Evolutionary conservation across 2,888 invertebrate species (phyloP).

Genomic region (Melangyna quadrimaculata): DNA sequence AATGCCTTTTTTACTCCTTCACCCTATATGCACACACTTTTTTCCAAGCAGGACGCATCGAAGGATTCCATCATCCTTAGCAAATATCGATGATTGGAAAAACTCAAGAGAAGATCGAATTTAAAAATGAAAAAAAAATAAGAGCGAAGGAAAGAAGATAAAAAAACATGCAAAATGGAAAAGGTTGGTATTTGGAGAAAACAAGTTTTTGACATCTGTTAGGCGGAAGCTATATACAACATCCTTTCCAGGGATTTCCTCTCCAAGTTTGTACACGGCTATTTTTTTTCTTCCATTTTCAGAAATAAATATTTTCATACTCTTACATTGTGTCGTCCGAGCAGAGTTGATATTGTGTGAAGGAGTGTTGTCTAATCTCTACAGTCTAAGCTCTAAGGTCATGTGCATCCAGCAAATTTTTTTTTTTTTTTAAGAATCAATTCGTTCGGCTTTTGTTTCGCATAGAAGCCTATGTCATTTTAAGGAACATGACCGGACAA

Average conservation of each 20-base stretch:
- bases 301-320: not conserved
- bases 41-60: not conserved
- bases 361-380: slow-evolving; percentile 26
- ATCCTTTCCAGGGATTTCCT: slow-evolving; percentile 59
- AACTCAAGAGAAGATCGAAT: slow-evolving; percentile 24
- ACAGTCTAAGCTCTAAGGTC: no score
- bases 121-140: not conserved
- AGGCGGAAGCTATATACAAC: slow-evolving; percentile 37
- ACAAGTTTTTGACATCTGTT: slow-evolving; percentile 55
- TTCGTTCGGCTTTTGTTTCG: slow-evolving; percentile 27
- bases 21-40: not conserved
- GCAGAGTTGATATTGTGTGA: not conserved
- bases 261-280: not conserved
- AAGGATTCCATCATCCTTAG: slow-evolving; percentile 28
- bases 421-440: no score
- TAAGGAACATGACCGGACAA: slow-evolving; percentile 16
- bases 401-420: not conserved
- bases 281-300: not conserved
- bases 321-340: not conserved
- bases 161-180: not conserved
- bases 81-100: slow-evolving; percentile 54
- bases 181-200: slow-evolving; percentile 38
- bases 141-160: no score
- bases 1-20: not conserved
- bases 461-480: slow-evolving; percentile 16